Evolutionary conservation across 2,797 vertebrate genomes (phyloP).

Genomic region (Orientallactaga sibirica): DNA sequence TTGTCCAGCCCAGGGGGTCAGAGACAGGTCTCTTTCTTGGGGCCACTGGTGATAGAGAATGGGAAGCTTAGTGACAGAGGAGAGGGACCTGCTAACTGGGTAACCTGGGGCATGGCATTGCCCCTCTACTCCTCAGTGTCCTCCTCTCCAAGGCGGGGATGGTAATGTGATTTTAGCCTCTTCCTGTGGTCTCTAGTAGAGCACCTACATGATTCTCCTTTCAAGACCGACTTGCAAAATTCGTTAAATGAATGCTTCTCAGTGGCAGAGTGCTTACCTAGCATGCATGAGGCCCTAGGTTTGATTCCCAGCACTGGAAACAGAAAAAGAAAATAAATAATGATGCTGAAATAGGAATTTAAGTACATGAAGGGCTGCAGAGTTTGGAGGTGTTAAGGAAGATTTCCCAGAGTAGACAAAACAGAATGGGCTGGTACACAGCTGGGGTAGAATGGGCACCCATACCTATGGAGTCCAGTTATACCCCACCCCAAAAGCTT

Average conservation of each 20-base stretch:
- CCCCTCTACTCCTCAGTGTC: background rate
- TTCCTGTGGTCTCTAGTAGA: background rate
- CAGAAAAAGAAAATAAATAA: background rate
- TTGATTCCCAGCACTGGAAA: background rate
- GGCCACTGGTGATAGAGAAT: background rate
- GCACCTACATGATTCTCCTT: background rate
- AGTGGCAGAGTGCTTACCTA: background rate
- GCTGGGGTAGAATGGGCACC: background rate
- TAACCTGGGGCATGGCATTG: slow-evolving; percentile 16
- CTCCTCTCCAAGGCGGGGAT: background rate
- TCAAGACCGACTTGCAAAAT: background rate
- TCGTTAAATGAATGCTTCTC: background rate
- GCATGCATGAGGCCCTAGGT: background rate
- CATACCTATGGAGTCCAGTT: background rate
- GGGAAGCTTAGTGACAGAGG: background rate
- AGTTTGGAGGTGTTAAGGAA: background rate
- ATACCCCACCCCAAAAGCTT: background rate
- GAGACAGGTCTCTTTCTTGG: background rate
- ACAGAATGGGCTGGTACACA: too few species aligned
- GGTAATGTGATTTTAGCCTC: background rate
- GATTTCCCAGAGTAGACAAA: background rate
- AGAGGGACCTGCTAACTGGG: background rate
- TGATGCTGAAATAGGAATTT: background rate
- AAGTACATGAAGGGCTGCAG: background rate
- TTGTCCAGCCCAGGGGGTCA: background rate